These are phyloP conservation scores for Vulpes ferrilata DNA, from an alignment of 2,113 vertebrate species.

Conservation along the genomic window DNA sequence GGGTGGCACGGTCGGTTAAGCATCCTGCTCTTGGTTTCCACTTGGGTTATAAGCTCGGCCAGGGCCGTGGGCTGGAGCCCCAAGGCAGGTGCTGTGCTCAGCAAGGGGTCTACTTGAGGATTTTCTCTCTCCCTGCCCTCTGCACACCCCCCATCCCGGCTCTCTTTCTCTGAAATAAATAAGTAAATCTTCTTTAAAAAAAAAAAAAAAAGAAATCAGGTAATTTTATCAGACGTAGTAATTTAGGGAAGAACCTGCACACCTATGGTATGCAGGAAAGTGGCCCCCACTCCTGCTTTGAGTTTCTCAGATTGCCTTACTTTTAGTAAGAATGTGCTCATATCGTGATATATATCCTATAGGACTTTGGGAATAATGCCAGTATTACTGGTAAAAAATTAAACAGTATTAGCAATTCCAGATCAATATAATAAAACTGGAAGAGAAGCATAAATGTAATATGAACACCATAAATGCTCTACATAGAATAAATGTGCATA, in stretches of 20 bases:
- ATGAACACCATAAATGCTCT: slow-evolving; percentile 6
- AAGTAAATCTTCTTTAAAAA: no score
- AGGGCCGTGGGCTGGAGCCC: neutral
- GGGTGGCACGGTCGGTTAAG: neutral
- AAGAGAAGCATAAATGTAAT: neutral
- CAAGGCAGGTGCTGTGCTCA: neutral
- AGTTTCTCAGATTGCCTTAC: neutral
- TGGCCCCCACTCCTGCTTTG: neutral
- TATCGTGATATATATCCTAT: neutral
- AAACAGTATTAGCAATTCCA: neutral
- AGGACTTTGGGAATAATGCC: neutral
- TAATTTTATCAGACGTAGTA: neutral
- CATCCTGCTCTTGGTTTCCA: neutral
- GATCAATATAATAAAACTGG: neutral
- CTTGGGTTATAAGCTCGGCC: neutral
- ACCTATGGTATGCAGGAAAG: neutral
- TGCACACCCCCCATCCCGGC: no score
- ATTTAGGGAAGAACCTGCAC: neutral
- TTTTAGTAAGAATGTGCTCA: neutral
- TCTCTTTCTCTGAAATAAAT: no score
- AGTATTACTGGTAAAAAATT: neutral
- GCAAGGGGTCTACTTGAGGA: neutral
- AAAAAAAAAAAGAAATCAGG: neutral
- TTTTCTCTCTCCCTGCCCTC: neutral
- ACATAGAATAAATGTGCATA: neutral